Evolutionary conservation across 2,888 invertebrate species (phyloP), one percentile per base, ranked within the genome.

Genomic region (Agriopis aurantiaria): DNA sequence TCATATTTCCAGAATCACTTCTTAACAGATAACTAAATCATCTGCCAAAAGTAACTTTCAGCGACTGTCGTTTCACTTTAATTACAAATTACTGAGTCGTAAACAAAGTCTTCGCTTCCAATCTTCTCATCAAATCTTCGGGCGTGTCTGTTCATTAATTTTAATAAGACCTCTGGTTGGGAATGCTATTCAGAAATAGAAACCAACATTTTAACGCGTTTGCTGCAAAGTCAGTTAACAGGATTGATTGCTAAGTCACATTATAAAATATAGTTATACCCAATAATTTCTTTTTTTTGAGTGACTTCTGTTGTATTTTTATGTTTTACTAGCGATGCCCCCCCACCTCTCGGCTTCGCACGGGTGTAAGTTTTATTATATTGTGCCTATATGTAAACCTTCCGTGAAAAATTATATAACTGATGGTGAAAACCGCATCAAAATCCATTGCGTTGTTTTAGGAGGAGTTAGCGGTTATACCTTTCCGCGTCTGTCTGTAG

Each of bases 141-240:
- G 71, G 63, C 70, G 68, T 69, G 69, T 71, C 65, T 69, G 73
- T 77, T 79, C 79, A 81, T 83, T 82, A 82, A 81, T 82, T 81
- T 81, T 77, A 79, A 81, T 82, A 80, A 81, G 76, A 75, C 77
- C 68, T 69, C 46, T 53, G 17, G 58, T 53, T 49, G 56, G 17
- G 65, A 53, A 59, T 58, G 46, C 52, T 61, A 52, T 61, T 62
- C 46, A 69, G 57, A 65, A 69, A 65, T 57, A 46, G 62, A 65
- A 45, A 64, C 17, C 56, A 46, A 62, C 74, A 78, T 72, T 75
- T 79, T 78, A 74, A 79, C 79, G 74, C 80, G 72, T 77, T 72
- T 57, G 66, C 69, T 77, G 71, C 40, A 14, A 41, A 61, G 80
- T 84, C 81, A 82, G 83, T 85, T 84, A 17, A 43, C 17, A 17